Base-by-base conservation (phyloP, 2,113 vertebrate genomes). In the Puffinus mauretanicus region DNA sequence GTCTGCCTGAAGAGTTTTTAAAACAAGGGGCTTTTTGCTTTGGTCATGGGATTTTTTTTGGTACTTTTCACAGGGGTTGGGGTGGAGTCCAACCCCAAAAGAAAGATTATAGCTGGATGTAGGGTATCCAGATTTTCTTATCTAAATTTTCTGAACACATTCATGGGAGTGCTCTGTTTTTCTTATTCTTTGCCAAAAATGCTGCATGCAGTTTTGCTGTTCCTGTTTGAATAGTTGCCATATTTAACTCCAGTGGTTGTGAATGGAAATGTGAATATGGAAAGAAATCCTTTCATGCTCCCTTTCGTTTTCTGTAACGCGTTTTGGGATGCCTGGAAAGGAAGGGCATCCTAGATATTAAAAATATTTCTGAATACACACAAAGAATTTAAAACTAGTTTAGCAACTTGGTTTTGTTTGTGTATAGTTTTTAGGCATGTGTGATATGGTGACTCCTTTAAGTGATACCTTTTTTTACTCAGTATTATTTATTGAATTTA, bases 151-250 rank as follows among this genome's bases (percentile, higher is more conserved):
- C 66, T 52, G 62, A 91, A 30, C 40, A 8, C 69, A 40, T 84
- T 80, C 24, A 46, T 76, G 57, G 71, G 75, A 91, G 66, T 62
- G 55, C 69, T 91, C 34, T 89, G 80, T 89, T 94, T 89, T 86
- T 82, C 76, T 51, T 71, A 30, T 16, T 94, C 83, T 76, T 84
- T 93, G 93, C 81, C 81, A 92, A 49, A 91, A 95, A 85, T 40
- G 51, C 78, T 76, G 36, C 29, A 7, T 66, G 52, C 40, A 47
- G 70, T 93, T 85, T 73, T 90, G 75, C 79, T 90, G 38, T 90
- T 87, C 26, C 55, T 90, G 1, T 67, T 40, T 90, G 89, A 95
- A 75, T 73, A 81, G 60, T 82, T 91, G 84, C 87, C 71, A 40
- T 93, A 73, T 95, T 94, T 96, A 80, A 90, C 67, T 91, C 82